phyloP scores from a whole-genome alignment of 2,113 vertebrate species.

The Benitochromis conjunctus region DNA sequence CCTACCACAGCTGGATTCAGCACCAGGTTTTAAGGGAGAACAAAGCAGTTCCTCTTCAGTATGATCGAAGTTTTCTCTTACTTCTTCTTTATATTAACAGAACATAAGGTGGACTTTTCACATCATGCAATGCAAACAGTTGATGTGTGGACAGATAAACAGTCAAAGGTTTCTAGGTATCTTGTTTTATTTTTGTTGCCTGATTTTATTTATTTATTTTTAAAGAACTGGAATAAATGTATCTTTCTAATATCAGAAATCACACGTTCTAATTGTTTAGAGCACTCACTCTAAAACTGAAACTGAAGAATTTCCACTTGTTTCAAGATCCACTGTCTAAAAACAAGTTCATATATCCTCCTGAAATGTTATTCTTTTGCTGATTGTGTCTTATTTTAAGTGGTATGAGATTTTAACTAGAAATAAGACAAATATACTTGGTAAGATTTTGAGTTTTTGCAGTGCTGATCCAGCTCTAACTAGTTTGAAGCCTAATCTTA shows the following conservation, averaged over 20 bases:
- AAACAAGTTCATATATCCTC: no score
- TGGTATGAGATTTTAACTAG: no score
- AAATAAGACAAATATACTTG: no score
- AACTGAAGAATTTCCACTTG: no score
- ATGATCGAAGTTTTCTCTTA: background rate
- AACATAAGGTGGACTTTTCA: background rate
- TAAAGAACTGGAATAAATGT: background rate
- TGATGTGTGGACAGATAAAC: rapidly evolving
- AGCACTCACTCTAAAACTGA: background rate
- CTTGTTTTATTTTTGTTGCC: background rate
- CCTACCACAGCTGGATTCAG: rapidly evolving
- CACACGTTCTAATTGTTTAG: rapidly evolving
- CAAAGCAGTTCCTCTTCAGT: background rate
- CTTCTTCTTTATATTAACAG: background rate
- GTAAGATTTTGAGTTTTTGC: no score
- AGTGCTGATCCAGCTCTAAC: no score
- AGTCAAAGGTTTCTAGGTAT: rapidly evolving
- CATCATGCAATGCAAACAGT: background rate
- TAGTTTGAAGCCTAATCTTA: no score
- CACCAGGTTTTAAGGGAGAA: rapidly evolving
- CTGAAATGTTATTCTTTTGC: no score
- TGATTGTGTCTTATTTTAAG: no score
- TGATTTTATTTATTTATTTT: background rate
- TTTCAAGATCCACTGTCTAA: no score
- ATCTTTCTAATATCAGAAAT: background rate